A percentile compares a stretch with the other conserved stretches of the same genome.
Conservation (phyloP, 2,113 vertebrate genomes). For the Thalassoma bifasciatum region DNA sequence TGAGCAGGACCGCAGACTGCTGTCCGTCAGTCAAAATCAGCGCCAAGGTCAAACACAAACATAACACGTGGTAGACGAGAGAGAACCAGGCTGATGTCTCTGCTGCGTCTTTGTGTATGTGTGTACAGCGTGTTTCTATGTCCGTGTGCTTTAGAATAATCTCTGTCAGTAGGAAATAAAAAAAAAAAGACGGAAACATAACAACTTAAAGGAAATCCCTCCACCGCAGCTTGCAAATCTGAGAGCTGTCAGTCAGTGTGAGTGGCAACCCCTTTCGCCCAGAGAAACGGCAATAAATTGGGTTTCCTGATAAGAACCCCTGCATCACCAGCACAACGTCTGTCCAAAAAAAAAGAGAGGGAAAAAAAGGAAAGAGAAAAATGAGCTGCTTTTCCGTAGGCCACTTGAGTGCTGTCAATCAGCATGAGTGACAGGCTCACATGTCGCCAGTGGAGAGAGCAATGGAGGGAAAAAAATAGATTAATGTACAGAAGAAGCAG, state of each 20-base stretch:
- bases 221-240: slow-evolving; percentile 70
- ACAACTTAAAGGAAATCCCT: slow-evolving; percentile 77
- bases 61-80: slow-evolving; percentile 5
- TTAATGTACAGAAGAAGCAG: slow-evolving; percentile 76
- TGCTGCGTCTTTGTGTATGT: slow-evolving; percentile 17
- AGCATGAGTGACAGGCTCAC: slow-evolving; percentile 79
- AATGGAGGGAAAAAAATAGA: slow-evolving; percentile 71
- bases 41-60: slow-evolving; percentile 55
- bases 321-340: slow-evolving; percentile 64
- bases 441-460: slow-evolving; percentile 74
- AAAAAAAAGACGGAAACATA: slow-evolving; percentile 45
- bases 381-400: slow-evolving; percentile 77
- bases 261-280: slow-evolving; percentile 77
- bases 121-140: slow-evolving; percentile 29
- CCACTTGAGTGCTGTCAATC: slow-evolving; percentile 85
- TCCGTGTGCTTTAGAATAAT: slow-evolving; percentile 45
- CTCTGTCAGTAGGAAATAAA: slow-evolving; percentile 30
- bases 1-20: slow-evolving; percentile 5
- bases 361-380: slow-evolving; percentile 31
- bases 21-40: slow-evolving; percentile 60
- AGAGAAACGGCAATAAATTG: slow-evolving; percentile 81
- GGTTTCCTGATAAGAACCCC: slow-evolving; percentile 80
- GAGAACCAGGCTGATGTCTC: slow-evolving; percentile 23
- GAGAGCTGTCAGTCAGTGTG: slow-evolving; percentile 83
- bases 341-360: slow-evolving; percentile 54